phyloP scores from a whole-genome alignment of 2,888 invertebrate genomes.

The Watsonalla cultraria region DNA sequence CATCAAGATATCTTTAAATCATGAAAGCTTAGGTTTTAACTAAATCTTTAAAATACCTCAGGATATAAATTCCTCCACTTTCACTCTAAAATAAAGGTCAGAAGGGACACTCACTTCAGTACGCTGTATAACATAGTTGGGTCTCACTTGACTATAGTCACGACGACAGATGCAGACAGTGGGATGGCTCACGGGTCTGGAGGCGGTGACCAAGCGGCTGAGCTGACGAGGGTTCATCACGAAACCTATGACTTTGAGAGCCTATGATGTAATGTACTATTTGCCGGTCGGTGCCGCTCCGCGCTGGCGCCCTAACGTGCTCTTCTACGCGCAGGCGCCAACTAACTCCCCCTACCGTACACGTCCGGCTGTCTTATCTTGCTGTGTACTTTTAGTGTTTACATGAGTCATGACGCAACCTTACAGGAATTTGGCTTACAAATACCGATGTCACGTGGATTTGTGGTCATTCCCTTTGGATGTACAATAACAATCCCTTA shows the following conservation, averaged over 20 bases:
- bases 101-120: constrained; percentile 62
- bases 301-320: constrained; percentile 45
- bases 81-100: constrained; percentile 17
- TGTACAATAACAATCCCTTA: not conserved
- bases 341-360: constrained; percentile 46
- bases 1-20: not conserved
- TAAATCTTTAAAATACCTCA: no score
- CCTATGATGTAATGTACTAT: constrained; percentile 12
- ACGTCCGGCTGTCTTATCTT: constrained; percentile 48
- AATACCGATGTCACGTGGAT: constrained; percentile 17
- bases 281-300: constrained; percentile 18
- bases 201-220: constrained; percentile 44
- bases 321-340: constrained; percentile 60
- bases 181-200: constrained; percentile 35
- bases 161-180: constrained; percentile 46
- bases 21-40: not conserved
- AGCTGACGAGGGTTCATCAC: constrained; percentile 64
- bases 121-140: constrained; percentile 63
- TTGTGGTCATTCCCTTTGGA: not conserved
- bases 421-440: constrained; percentile 36
- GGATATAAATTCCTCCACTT: not conserved
- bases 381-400: constrained; percentile 51
- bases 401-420: constrained; percentile 43
- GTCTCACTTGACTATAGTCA: constrained; percentile 69
- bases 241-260: constrained; percentile 15